Percentiles rank a stretch among this genome's conserved stretches.
Evolutionary conservation across 2,113 vertebrate genomes (phyloP).

Genomic region (Eretmochelys imbricata): DNA sequence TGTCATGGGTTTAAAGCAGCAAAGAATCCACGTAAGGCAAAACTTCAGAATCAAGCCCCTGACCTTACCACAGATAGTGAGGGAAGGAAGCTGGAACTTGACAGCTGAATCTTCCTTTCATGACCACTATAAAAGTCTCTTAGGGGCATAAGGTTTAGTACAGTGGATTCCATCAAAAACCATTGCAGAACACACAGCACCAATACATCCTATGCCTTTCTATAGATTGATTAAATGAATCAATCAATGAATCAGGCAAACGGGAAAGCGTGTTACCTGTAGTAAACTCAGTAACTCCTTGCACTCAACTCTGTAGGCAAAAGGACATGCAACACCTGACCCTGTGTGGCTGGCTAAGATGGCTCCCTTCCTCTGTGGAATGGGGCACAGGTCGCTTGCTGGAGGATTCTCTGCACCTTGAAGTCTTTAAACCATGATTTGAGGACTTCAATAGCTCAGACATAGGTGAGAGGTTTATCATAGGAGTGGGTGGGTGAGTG

Average conservation of each 20-base stretch:
- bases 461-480: too few species aligned
- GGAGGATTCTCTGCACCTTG: too few species aligned
- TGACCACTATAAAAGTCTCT: slow-evolving; percentile 1
- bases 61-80: slow-evolving; percentile 20
- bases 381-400: too few species aligned
- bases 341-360: slow-evolving; percentile 6
- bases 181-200: fast-evolving
- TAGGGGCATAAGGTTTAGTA: not conserved
- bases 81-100: not conserved
- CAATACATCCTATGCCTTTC: not conserved
- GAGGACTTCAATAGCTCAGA: too few species aligned
- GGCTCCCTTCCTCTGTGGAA: not conserved
- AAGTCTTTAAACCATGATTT: too few species aligned
- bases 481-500: too few species aligned
- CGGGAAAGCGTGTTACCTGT: not conserved
- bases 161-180: slow-evolving; percentile 1
- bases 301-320: too few species aligned
- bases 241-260: too few species aligned
- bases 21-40: slow-evolving; percentile 7
- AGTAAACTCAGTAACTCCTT: not conserved
- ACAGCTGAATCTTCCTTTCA: not conserved
- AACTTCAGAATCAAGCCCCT: slow-evolving; percentile 14
- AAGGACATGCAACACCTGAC: not conserved
- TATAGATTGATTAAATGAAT: not conserved
- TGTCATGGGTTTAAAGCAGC: not conserved